Evolutionary conservation across 2,888 invertebrate species (phyloP).

Genomic region (Metallyticus violacea): DNA sequence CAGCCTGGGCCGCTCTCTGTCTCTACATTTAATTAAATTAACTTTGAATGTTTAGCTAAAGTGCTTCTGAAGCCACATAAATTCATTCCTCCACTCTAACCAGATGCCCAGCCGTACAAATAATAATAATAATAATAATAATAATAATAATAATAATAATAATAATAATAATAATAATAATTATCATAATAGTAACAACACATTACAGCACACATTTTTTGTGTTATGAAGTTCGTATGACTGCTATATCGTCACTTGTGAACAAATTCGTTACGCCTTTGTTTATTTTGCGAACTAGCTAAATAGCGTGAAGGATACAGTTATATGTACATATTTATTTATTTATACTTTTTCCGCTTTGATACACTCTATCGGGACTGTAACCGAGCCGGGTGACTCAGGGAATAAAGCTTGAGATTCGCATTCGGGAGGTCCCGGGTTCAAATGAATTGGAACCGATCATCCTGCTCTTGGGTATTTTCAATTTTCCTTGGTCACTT

Average conservation of each 20-base stretch:
- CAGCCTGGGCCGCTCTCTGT: background rate
- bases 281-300: background rate
- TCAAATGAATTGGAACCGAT: too few species aligned
- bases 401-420: too few species aligned
- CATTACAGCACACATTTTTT: background rate
- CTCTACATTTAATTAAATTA: background rate
- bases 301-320: too few species aligned
- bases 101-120: background rate
- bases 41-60: background rate
- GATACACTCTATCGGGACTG: too few species aligned
- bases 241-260: background rate
- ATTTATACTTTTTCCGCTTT: too few species aligned
- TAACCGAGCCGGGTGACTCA: too few species aligned
- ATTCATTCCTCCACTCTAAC: background rate
- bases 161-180: background rate
- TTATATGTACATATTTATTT: too few species aligned
- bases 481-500: too few species aligned
- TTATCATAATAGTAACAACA: background rate
- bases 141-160: background rate
- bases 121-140: background rate
- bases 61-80: background rate
- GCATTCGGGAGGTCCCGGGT: too few species aligned
- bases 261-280: background rate
- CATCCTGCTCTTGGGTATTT: too few species aligned
- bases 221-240: background rate